phyloP scores from a whole-genome alignment of 2,113 vertebrate genomes.

The Epinephelus moara region DNA sequence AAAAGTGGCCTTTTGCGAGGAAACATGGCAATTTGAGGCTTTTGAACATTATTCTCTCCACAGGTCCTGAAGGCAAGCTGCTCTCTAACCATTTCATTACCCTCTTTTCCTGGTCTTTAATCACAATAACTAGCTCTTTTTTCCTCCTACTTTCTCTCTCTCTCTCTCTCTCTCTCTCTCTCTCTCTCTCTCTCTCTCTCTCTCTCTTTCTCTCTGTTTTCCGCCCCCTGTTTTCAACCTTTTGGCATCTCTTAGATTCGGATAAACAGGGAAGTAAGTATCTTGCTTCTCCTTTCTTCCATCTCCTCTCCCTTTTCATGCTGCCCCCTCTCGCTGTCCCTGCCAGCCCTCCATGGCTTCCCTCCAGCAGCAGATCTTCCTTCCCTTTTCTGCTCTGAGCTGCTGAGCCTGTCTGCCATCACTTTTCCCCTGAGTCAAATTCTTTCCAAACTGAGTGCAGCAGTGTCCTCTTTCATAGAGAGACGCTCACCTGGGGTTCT shows the following conservation, averaged over 20 bases:
- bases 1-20: background rate
- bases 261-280: conserved; percentile 92
- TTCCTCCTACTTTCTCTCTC: conserved; percentile 64
- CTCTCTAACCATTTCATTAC: conserved; percentile 63
- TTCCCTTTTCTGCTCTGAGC: conserved; percentile 44
- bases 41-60: conserved; percentile 56
- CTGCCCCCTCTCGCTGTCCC: conserved; percentile 23
- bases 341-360: conserved; percentile 37
- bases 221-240: conserved; percentile 55
- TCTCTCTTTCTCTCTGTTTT: conserved; percentile 64
- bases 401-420: conserved; percentile 48
- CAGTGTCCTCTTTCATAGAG: conserved; percentile 38
- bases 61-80: conserved; percentile 48
- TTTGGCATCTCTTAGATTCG: conserved; percentile 86
- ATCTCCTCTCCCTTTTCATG: conserved; percentile 40
- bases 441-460: conserved; percentile 8
- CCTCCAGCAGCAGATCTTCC: conserved; percentile 33
- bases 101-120: conserved; percentile 54
- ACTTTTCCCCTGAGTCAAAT: conserved; percentile 10
- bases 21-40: conserved; percentile 27
- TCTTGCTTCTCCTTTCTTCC: conserved; percentile 73
- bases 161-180: conserved; percentile 55
- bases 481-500: conserved; percentile 34
- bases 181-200: conserved; percentile 52
- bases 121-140: conserved; percentile 79